Evolutionary conservation across 2,797 vertebrate species (phyloP), one percentile per base, ranked within the genome.

Genomic region (Hylomyscus alleni): DNA sequence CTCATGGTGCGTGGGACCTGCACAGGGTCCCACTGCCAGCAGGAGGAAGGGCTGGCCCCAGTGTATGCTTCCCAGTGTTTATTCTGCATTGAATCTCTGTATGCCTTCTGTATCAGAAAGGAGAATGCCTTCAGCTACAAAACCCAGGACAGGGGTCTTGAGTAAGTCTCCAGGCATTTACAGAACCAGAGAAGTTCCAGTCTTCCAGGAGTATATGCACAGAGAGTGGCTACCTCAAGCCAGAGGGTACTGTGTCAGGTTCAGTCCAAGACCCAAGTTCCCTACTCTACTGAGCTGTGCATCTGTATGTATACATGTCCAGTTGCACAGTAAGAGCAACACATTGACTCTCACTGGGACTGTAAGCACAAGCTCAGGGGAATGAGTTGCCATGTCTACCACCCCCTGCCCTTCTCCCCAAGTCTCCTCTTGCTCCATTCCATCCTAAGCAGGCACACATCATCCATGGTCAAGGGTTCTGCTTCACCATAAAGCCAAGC

Each of bases 81-180:
- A 40, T 11, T 37, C 54, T n/a, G 56, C 17, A 15, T 15, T 14
- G 50, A 4, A 12, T 50, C 47, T 52, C 67, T 56, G 6, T 31
- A 26, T 12, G 29, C 1, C 19, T 54, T 44, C 87, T 60, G 6
- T 15, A 31, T 58, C 69, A 44, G 29, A 58, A 26, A 50, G 26
- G 83, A 77, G 86, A 91, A 37, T 8, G 26, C 47, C 40, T 96
- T 91, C 84, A 80, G 81, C n/a, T 80, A 37, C 31, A 87, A 62
- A 6, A 80, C 17, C 26, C 56, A 58, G 0, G 9, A 34, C 40
- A 29, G 54, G 19, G 40, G 47, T 24, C 87, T 75, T 31, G 17
- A 52, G 6, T 31, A 76, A 84, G 24, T 24, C 86, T 58, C n/a
- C 1, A 0, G n/a, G 26, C 5, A 34, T 6, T 54, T 29, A 15